These are phyloP conservation scores for Microtus pennsylvanicus DNA, from an alignment of 2,113 vertebrate genomes.

Conservation along the genomic window DNA sequence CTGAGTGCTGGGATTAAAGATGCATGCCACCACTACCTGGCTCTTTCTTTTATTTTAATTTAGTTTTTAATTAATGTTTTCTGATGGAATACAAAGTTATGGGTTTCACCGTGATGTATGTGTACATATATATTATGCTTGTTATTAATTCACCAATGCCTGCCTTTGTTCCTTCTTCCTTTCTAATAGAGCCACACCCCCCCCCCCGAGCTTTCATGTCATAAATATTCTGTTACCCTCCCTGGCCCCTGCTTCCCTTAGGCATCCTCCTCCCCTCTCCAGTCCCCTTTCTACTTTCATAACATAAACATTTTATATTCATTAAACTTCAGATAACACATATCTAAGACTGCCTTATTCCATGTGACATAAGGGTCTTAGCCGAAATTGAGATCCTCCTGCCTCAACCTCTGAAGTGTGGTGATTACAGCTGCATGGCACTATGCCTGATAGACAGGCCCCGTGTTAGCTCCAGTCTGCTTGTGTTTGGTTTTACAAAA, in stretches of 20 bases:
- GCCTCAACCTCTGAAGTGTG: background rate
- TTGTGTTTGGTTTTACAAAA: background rate
- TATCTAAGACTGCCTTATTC: background rate
- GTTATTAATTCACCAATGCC: background rate
- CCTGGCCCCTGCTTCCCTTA: background rate
- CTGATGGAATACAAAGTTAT: background rate
- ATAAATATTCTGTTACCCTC: background rate
- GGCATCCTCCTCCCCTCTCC: background rate
- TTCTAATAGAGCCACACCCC: no score
- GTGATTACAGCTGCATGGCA: background rate
- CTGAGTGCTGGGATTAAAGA: background rate
- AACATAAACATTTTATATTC: background rate
- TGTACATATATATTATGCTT: background rate
- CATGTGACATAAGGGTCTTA: background rate
- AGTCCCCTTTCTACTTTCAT: background rate
- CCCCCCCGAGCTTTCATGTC: background rate
- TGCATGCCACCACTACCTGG: background rate
- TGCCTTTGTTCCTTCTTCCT: background rate
- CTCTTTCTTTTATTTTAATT: background rate
- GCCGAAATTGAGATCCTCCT: background rate
- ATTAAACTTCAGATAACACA: background rate
- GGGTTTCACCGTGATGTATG: background rate
- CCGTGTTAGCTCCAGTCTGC: background rate
- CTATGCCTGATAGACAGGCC: background rate
- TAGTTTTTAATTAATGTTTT: background rate